Conservation (phyloP, 2,888 invertebrate genomes). For the Scaptomyza parva region DNA sequence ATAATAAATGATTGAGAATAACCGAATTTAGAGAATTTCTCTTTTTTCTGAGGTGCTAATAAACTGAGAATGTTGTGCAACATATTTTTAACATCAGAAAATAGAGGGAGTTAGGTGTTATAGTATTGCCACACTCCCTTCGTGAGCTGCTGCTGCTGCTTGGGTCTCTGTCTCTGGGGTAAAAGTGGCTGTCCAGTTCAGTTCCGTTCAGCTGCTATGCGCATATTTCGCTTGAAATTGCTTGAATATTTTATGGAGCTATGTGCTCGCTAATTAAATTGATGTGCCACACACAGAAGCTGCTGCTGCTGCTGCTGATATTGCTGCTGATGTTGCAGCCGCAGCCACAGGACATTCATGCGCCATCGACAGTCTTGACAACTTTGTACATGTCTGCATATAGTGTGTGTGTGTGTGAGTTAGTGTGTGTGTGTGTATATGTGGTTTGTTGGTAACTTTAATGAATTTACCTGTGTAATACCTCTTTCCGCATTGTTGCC, state of each 20-base stretch:
- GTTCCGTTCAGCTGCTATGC: conserved; percentile 52
- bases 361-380: conserved; percentile 60
- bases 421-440: conserved; percentile 17
- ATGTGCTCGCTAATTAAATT: conserved; percentile 80
- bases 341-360: conserved; percentile 51
- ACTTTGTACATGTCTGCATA: conserved; percentile 8
- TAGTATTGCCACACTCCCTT: conserved; percentile 1
- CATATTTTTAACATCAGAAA: conserved; percentile 17
- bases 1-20: conserved; percentile 3
- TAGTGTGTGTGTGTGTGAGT: background rate
- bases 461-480: conserved; percentile 76
- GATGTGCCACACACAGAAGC: conserved; percentile 69
- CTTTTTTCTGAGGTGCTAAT: conserved; percentile 67
- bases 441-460: conserved; percentile 65
- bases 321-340: conserved; percentile 37
- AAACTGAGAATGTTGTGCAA: conserved; percentile 16
- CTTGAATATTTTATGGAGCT: conserved; percentile 79
- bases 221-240: conserved; percentile 71
- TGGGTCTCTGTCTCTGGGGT: conserved; percentile 34
- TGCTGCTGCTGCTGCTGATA: conserved; percentile 45
- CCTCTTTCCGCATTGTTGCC: conserved; percentile 44
- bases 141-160: background rate
- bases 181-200: conserved; percentile 56
- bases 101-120: background rate
- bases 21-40: conserved; percentile 20